These are phyloP conservation scores for Beris morrisii DNA, from an alignment of 2,888 invertebrate species.

Conservation along the genomic window DNA sequence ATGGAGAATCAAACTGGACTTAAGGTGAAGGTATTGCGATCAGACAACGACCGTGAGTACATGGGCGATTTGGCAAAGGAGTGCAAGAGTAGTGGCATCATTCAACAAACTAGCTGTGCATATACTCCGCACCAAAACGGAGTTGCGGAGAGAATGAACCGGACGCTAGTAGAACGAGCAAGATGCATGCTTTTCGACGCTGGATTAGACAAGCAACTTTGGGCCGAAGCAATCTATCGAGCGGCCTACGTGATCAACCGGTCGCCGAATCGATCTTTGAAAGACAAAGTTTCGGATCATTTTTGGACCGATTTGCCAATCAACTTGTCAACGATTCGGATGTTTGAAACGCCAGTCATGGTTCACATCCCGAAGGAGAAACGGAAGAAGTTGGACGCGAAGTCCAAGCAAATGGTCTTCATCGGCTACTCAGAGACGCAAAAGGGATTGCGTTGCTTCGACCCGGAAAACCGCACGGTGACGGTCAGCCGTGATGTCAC, in stretches of 20 bases:
- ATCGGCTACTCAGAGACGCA: not conserved
- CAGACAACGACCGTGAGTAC: too few relatives aligned
- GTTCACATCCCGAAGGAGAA: not conserved
- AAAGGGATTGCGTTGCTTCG: not conserved
- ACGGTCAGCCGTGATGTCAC: not conserved
- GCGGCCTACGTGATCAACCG: too few relatives aligned
- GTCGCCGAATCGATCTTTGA: too few relatives aligned
- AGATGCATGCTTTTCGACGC: too few relatives aligned
- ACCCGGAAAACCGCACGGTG: not conserved
- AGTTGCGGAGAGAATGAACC: too few relatives aligned
- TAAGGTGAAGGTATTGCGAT: not conserved
- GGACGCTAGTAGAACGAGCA: too few relatives aligned
- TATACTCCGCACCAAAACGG: not conserved
- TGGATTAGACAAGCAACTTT: too few relatives aligned
- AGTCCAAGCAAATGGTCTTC: not conserved
- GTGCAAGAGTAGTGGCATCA: not conserved
- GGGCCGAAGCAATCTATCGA: too few relatives aligned
- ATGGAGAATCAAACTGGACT: conserved; percentile 5
- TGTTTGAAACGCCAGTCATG: not conserved
- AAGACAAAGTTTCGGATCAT: not conserved
- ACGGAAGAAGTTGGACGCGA: not conserved
- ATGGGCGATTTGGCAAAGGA: not conserved
- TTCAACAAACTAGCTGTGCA: conserved; percentile 5
- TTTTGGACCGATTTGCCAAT: not conserved
- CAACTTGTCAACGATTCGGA: conserved; percentile 5